Evolutionary conservation across 37 sponge, comb jelly and placozoan genomes (phyloP).

Genomic region (Corticium candelabrum): DNA sequence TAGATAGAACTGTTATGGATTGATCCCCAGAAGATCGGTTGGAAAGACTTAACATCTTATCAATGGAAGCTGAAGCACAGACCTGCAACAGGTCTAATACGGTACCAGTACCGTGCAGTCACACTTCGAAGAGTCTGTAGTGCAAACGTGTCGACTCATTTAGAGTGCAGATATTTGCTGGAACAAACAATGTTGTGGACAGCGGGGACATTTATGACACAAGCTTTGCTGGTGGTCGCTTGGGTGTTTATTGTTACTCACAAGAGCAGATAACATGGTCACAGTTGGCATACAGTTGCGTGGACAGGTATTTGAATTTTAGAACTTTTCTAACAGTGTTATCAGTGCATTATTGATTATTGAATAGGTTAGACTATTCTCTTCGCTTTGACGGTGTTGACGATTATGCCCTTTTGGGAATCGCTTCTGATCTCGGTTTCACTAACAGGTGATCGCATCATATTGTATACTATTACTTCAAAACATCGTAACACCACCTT

Average conservation of each 20-base stretch:
- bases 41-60: conserved; percentile 17
- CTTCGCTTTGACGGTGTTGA: background rate
- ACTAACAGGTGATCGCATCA: too few relatives aligned
- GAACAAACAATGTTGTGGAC: too few relatives aligned
- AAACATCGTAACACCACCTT: too few relatives aligned
- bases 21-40: conserved; percentile 10
- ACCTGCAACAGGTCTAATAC: background rate
- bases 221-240: conserved; percentile 44
- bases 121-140: background rate
- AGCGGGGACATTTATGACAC: conserved; percentile 44
- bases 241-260: conserved; percentile 62
- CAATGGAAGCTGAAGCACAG: conserved; percentile 13
- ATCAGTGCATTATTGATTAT: background rate
- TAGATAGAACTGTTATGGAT: too few relatives aligned
- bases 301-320: background rate
- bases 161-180: too few relatives aligned
- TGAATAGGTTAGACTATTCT: background rate
- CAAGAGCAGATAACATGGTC: conserved; percentile 55
- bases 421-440: too few relatives aligned
- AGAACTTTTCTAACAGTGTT: background rate
- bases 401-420: background rate
- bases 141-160: too few relatives aligned
- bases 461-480: too few relatives aligned
- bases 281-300: background rate
- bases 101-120: background rate